phyloP scores from a whole-genome alignment of 2,888 invertebrate species.

The Agonum fuliginosum region DNA sequence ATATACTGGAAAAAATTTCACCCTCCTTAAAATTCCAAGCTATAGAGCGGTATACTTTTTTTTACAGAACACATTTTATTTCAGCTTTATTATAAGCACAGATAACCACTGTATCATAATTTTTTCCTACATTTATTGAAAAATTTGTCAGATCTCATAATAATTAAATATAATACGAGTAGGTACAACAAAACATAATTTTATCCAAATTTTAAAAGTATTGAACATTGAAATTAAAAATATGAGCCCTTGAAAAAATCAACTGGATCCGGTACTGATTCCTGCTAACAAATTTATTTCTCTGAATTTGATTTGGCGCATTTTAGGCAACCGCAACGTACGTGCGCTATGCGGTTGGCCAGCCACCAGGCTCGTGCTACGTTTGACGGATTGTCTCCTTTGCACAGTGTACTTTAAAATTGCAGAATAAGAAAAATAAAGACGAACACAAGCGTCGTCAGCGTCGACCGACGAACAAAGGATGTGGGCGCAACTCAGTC shows the following conservation, averaged over 20 bases:
- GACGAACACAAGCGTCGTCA: slow-evolving; percentile 16
- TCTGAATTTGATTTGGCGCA: neutral
- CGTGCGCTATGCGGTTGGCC: neutral
- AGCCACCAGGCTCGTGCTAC: neutral
- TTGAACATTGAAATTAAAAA: too few species aligned
- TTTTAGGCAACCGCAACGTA: neutral
- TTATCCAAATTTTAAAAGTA: neutral
- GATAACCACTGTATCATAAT: too few species aligned
- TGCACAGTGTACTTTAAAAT: slow-evolving; percentile 48
- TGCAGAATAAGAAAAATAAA: slow-evolving; percentile 50
- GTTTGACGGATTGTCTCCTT: slow-evolving; percentile 2
- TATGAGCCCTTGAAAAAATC: neutral
- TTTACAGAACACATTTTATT: too few species aligned
- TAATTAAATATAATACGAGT: too few species aligned
- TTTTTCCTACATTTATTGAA: too few species aligned
- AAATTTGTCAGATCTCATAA: too few species aligned
- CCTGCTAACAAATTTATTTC: neutral
- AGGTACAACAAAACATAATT: neutral
- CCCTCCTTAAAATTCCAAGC: too few species aligned
- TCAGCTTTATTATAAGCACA: too few species aligned
- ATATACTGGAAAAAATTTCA: too few species aligned
- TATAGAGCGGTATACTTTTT: too few species aligned
- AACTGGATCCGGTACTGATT: neutral
- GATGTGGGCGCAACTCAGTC: slow-evolving; percentile 29
- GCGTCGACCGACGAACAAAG: slow-evolving; percentile 49